Percentiles rank a stretch among this genome's conserved stretches.
phyloP scores from a whole-genome alignment of 2,113 vertebrate genomes.

The Coryphaenoides rupestris region DNA sequence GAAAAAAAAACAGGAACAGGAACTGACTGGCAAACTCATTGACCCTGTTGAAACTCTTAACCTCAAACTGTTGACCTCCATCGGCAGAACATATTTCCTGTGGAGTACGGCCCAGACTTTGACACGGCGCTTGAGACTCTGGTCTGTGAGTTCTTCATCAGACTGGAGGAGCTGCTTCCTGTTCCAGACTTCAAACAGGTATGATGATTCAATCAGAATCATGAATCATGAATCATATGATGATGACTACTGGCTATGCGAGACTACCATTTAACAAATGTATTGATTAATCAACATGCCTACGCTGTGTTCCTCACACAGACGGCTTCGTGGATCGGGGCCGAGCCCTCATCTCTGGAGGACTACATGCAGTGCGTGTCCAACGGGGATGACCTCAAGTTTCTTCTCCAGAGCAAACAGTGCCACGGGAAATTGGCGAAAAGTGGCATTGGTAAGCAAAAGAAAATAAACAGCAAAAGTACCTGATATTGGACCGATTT shows the following conservation, averaged over 20 bases:
- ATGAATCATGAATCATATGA: too few relatives aligned
- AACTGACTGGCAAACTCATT: too few relatives aligned
- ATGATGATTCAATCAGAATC: too few relatives aligned
- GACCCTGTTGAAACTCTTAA: too few relatives aligned
- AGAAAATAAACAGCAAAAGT: not conserved
- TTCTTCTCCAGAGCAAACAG: slow-evolving; percentile 71
- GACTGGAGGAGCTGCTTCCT: slow-evolving; percentile 76
- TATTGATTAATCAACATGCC: not conserved
- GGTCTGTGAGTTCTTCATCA: slow-evolving; percentile 78
- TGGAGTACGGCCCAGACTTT: slow-evolving; percentile 82
- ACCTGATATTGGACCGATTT: not conserved
- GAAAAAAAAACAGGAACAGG: too few relatives aligned
- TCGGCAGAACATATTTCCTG: slow-evolving; percentile 73
- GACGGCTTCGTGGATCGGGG: slow-evolving; percentile 70
- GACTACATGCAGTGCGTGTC: slow-evolving; percentile 73
- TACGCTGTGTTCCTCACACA: slow-evolving; percentile 11
- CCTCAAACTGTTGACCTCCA: not conserved
- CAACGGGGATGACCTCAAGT: slow-evolving; percentile 65
- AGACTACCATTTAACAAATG: not conserved
- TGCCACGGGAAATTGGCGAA: slow-evolving; percentile 68
- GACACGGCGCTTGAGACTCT: slow-evolving; percentile 76
- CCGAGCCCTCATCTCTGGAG: slow-evolving; percentile 65
- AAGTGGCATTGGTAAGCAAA: slow-evolving; percentile 54
- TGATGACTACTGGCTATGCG: too few relatives aligned
- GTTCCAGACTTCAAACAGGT: slow-evolving; percentile 77